Base-by-base conservation (phyloP, 2,888 invertebrate species). In the Pheosia gnoma region DNA sequence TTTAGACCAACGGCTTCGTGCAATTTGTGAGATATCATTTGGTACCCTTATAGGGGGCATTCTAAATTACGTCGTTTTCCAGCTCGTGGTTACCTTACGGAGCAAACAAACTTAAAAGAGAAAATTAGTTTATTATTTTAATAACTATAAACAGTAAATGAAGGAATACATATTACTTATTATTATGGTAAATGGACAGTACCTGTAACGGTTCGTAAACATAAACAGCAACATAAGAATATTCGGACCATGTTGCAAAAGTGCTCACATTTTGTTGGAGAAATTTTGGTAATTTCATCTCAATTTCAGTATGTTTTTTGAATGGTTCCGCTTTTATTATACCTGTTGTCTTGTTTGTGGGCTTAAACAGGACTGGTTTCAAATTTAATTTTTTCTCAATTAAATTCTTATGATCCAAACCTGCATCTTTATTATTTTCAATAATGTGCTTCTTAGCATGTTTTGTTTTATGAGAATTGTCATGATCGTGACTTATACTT, bases 151-250 rank as follows among this genome's bases (percentile, higher is more conserved):
- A 25, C 25, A 25, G 25, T 25, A 1, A 25, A 25, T 25, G 25
- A 25, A 25, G 25, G 25, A 25, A 25, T 25, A 25, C 25, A 25
- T 25, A 25, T 25, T 25, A 25, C 25, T 25, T 41, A 41, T 41
- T 3, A 41, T 41, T 41, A 41, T 59, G 39, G 36, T 25, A 56
- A 59, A 59, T 57, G 49, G 51, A 66, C 74, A 13, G 70, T 71
- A 91, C 92, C 79, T 89, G 86, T 11, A 79, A 81, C n/a, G 89
- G 88, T 71, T 92, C 87, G 72, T 91, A 87, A 57, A 90, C 68
- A 68, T 91, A 92, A 45, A 84, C 88, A 58, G 90, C 90, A 63
- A 80, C 78, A 74, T 86, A 92, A 11, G 91, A 87, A 70, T 85
- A 88, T 45, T 86, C 77, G 6, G 82, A 75, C 90, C 90, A 92